Evolutionary conservation across 2,113 vertebrate genomes (phyloP).

Genomic region (Trogon surrucura): DNA sequence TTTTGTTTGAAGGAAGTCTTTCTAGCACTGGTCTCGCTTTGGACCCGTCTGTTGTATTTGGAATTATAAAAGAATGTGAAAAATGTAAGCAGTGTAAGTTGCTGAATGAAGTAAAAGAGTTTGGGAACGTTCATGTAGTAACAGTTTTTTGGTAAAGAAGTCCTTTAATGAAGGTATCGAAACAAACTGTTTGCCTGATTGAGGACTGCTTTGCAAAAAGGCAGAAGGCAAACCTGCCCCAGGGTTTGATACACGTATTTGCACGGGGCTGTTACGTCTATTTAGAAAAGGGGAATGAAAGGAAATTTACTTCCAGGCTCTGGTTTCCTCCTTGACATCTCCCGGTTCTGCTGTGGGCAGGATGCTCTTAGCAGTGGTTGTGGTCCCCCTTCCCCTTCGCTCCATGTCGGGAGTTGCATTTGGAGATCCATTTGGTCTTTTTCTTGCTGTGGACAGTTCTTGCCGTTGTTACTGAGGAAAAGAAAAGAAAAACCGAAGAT

Average conservation of each 20-base stretch:
- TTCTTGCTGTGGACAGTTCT: neutral
- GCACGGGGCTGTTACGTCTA: neutral
- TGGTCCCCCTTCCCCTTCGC: neutral
- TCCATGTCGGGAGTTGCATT: neutral
- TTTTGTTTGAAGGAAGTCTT: conserved; percentile 9
- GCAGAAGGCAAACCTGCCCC: neutral
- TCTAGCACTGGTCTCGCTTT: neutral
- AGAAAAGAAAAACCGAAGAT: neutral
- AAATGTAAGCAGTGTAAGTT: neutral
- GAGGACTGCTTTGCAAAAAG: neutral
- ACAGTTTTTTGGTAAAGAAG: neutral
- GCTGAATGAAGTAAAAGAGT: neutral
- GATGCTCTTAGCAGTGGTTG: neutral
- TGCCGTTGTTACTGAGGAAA: neutral
- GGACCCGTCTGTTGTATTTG: neutral
- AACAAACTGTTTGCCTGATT: neutral
- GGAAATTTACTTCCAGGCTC: neutral
- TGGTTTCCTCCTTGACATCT: neutral
- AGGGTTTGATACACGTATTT: neutral
- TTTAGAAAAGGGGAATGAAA: neutral
- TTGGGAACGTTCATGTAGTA: neutral
- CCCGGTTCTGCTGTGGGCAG: neutral
- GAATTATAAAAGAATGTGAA: neutral
- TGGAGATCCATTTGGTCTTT: neutral
- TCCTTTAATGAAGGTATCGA: conserved; percentile 6